Evolutionary conservation across 2,888 invertebrate species (phyloP), one percentile per base, ranked within the genome.

Genomic region (Aphrophora alni): DNA sequence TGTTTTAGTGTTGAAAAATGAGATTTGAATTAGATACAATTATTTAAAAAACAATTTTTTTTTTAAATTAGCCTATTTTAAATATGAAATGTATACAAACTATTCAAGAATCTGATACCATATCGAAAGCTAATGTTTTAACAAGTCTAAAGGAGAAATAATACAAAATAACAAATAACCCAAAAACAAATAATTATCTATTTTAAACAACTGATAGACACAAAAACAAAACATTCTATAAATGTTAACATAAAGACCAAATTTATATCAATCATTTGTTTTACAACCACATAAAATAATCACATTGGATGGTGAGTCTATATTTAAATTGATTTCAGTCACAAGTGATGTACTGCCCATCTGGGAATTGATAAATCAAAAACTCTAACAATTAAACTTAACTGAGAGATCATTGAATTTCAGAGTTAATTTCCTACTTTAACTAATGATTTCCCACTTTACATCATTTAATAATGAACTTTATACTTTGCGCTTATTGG

Each of bases 161-260:
- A 59, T 7, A 59, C 12, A n/a, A 21, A 59, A 12, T 21, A 59
- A n/a, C 59, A 59, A 5, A 14, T 59, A 59, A 59, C 59, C 59
- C 59, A 44, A 59, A 59, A 59, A 59, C 59, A 59, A 59, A 59
- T 59, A n/a, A 59, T 59, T 59, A 5, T 59, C n/a, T 59, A 59
- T 59, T 59, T n/a, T 59, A 59, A 59, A 59, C 59, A 59, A 59
- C 59, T n/a, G 5, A n/a, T 59, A 59, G 10, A 21, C n/a, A n/a
- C n/a, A n/a, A 59, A 44, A 44, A 44, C 17, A 44, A 44, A 59
- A 59, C 59, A 59, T 59, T 59, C 59, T 59, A 59, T 21, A n/a
- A 44, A n/a, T 59, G 59, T 59, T 59, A 59, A 59, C 59, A 59
- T 5, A 59, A 59, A 17, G 44, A 44, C 44, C 3, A 1, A 14